Evolutionary conservation across 2,888 invertebrate species (phyloP).

Genomic region (Synanthedon andrenaeformis): DNA sequence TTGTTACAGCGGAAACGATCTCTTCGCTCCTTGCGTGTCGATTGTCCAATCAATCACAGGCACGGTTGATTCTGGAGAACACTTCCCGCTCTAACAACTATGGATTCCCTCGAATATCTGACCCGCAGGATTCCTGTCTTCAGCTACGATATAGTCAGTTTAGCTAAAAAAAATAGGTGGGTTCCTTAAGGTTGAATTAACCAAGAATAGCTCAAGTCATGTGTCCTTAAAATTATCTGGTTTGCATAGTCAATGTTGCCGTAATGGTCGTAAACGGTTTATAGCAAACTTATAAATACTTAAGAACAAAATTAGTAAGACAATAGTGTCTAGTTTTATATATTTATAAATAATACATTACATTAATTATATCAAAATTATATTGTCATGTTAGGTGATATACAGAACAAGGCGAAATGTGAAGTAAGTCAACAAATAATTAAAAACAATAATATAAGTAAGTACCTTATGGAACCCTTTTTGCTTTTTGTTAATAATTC

Average conservation of each 20-base stretch:
- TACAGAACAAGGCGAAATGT: too few species aligned
- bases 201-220: not conserved
- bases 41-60: constrained; percentile 8
- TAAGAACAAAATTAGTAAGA: too few species aligned
- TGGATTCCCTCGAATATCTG: constrained; percentile 55
- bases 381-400: too few species aligned
- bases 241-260: not conserved
- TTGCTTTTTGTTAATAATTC: too few species aligned
- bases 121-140: constrained; percentile 62
- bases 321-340: too few species aligned
- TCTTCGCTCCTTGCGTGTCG: not conserved
- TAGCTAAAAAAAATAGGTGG: constrained; percentile 4
- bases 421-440: not conserved
- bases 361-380: constrained; percentile 1
- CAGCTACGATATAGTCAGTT: constrained; percentile 42
- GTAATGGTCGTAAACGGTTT: too few species aligned
- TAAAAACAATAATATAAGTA: not conserved
- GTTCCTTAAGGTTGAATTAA: constrained; percentile 10
- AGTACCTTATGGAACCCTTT: constrained; percentile 9
- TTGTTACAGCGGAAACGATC: constrained; percentile 35
- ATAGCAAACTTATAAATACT: too few species aligned
- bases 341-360: too few species aligned
- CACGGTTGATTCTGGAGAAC: not conserved
- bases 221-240: not conserved
- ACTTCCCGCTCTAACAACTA: constrained; percentile 33